Evolutionary conservation across 2,113 vertebrate species (phyloP), one percentile per base, ranked within the genome.

Genomic region (Clinocottus analis): DNA sequence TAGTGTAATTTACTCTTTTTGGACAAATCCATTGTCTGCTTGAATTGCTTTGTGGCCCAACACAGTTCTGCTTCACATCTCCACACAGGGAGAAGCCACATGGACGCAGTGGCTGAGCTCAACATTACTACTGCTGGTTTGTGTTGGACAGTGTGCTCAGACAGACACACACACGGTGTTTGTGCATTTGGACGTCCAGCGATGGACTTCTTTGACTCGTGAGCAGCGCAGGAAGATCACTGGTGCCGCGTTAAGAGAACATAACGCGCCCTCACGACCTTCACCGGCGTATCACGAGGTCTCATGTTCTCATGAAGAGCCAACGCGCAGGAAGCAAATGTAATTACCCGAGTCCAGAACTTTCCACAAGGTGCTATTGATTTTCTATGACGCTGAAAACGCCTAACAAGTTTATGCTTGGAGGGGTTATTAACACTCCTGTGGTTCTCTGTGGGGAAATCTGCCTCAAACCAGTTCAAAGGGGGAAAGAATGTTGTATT

Each of bases 331-430:
- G 53, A 78, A 69, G 79, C 53, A 79, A 82, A 87, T 84, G 67
- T 14, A 70, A 90, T 90, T 85, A 80, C 53, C 53, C 9, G 1
- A 55, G 31, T 58, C 0, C 7, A 85, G 73, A 79, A 74, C 73
- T 78, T 83, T 85, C 62, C 72, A 89, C 35, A n/a, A 45, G 66
- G 17, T 41, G 3, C 17, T 63, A 85, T 90, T 75, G 89, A 88
- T 88, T 86, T 80, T 76, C 51, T 53, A 31, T 4, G n/a, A 19
- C 0, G 23, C 68, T 67, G 51, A 27, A 14, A 67, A 39, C 16
- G 64, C 74, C 21, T 61, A 35, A 75, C 59, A 6, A n/a, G 66
- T 78, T 84, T 60, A 58, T 29, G 39, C 65, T 76, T 1, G 0
- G 10, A 74, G 76, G 59, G 41, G 4, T 63, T 71, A 35, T 71